Conservation (phyloP, 2,113 vertebrate species). For the Sebastes fasciatus region DNA sequence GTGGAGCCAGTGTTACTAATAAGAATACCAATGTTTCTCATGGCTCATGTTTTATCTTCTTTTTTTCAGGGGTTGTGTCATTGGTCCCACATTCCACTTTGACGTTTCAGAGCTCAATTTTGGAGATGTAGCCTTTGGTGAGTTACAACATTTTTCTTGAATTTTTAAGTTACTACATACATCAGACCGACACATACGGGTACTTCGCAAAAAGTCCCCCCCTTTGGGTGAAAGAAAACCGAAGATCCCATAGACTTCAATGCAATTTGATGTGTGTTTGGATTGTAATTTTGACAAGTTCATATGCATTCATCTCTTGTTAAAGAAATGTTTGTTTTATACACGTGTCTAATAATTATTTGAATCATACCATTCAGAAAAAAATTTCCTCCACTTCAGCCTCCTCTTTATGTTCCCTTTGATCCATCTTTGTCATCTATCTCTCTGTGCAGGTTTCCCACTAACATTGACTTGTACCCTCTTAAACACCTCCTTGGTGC, state of each 20-base stretch:
- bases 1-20: not conserved
- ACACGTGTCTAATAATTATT: too few relatives aligned
- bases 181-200: too few relatives aligned
- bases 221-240: too few relatives aligned
- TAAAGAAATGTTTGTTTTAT: too few relatives aligned
- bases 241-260: too few relatives aligned
- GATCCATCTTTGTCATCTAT: not conserved
- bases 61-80: conserved; percentile 86
- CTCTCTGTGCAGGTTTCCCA: conserved; percentile 85
- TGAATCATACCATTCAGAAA: not conserved
- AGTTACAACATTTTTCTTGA: conserved; percentile 59
- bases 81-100: conserved; percentile 88
- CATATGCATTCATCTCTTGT: too few relatives aligned
- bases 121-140: conserved; percentile 90
- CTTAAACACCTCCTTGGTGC: conserved; percentile 87
- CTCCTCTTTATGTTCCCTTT: not conserved
- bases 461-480: conserved; percentile 83
- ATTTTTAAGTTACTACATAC: not conserved
- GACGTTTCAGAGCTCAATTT: conserved; percentile 85
- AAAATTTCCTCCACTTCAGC: not conserved
- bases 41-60: not conserved
- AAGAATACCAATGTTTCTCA: not conserved
- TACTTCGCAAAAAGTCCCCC: too few relatives aligned
- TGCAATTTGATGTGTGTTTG: too few relatives aligned
- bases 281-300: too few relatives aligned